Evolutionary conservation across 2,888 invertebrate genomes (phyloP).

Genomic region (Xestia xanthographa): DNA sequence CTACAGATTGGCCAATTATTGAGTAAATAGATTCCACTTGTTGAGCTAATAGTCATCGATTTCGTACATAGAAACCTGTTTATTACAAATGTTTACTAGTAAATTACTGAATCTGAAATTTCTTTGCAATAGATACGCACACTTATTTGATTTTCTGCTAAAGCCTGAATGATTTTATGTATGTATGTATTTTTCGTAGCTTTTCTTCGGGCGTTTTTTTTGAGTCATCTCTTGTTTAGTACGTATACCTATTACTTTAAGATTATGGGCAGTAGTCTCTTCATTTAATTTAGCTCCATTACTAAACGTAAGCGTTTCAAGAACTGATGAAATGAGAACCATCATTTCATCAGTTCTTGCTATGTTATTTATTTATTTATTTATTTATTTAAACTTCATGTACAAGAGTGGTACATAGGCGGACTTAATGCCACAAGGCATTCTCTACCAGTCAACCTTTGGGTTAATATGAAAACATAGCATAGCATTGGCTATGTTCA

Average conservation of each 20-base stretch:
- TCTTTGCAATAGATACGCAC: constrained; percentile 16
- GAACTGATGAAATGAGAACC: too few species aligned
- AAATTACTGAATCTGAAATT: background rate
- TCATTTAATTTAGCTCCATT: background rate
- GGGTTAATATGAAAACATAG: too few species aligned
- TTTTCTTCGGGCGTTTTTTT: background rate
- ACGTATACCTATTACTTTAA: background rate
- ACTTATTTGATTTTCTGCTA: constrained; percentile 9
- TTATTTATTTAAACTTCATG: too few species aligned
- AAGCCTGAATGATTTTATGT: background rate
- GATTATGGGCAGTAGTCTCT: background rate
- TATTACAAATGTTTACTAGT: constrained; percentile 30
- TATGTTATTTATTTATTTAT: too few species aligned
- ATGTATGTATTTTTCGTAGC: background rate
- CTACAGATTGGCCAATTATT: constrained; percentile 2
- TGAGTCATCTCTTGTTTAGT: background rate
- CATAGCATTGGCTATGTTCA: too few species aligned
- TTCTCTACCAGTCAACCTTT: too few species aligned
- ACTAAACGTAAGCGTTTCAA: background rate
- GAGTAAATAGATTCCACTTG: constrained; percentile 25
- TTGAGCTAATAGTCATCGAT: constrained; percentile 26
- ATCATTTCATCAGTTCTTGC: too few species aligned
- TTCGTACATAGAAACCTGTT: background rate
- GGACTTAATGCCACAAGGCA: too few species aligned
- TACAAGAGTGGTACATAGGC: too few species aligned